These are phyloP conservation scores for Prionace glauca DNA, from an alignment of 2,797 vertebrate genomes.

Conservation along the genomic window DNA sequence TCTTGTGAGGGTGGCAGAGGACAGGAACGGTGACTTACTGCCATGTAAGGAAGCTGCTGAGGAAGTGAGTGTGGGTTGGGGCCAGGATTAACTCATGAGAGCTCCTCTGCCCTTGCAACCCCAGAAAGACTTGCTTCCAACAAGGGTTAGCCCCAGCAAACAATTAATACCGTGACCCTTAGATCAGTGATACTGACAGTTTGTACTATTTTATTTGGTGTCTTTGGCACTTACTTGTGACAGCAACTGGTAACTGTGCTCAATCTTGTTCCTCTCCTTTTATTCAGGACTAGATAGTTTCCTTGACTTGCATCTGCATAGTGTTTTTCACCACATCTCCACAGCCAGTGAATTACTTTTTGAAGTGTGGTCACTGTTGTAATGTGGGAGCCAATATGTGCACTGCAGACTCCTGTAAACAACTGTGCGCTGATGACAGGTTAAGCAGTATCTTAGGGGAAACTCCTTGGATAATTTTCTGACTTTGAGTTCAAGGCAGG, in stretches of 20 bases:
- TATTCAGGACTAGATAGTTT: neutral
- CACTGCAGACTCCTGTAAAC: neutral
- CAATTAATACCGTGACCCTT: neutral
- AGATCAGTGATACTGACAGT: neutral
- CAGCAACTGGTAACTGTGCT: neutral
- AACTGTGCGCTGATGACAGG: neutral
- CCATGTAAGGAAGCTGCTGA: too few species aligned
- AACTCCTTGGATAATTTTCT: neutral
- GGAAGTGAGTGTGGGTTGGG: neutral
- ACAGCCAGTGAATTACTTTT: neutral
- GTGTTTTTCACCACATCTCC: neutral
- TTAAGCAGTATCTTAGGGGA: neutral
- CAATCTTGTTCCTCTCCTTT: too few species aligned
- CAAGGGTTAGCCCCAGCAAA: too few species aligned
- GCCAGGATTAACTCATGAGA: neutral
- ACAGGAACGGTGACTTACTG: neutral
- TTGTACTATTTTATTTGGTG: neutral
- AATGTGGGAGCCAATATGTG: neutral
- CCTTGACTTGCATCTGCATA: too few species aligned
- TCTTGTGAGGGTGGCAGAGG: neutral
- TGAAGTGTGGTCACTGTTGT: neutral
- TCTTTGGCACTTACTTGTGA: neutral
- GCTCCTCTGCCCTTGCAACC: neutral
- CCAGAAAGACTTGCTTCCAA: neutral
- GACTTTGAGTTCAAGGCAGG: neutral